A percentile compares a stretch with the other conserved stretches of the same genome.
Conservation (phyloP, 2,113 vertebrate species). For the Scartelaos histophorus region DNA sequence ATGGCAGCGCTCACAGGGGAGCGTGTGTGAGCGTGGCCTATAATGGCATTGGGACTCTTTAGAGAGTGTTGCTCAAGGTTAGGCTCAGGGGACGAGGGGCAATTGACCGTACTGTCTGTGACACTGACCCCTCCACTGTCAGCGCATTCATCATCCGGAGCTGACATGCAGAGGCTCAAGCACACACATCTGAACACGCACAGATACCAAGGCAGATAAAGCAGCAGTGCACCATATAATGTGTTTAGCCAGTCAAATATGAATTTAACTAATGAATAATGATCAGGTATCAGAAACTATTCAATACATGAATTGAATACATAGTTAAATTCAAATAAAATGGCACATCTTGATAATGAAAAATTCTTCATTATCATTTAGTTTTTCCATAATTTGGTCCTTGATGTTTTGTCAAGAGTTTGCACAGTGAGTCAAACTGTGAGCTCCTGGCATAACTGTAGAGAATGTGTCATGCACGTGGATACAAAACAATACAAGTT, state of each 20-base stretch:
- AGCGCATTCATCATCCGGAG: slow-evolving; percentile 75
- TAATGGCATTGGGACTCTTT: slow-evolving; percentile 73
- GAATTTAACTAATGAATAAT: background rate
- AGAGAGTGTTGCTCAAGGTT: slow-evolving; percentile 72
- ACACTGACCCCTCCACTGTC: slow-evolving; percentile 73
- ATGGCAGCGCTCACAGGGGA: slow-evolving; percentile 70
- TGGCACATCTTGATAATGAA: no score
- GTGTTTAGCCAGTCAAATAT: background rate
- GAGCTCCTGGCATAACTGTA: no score
- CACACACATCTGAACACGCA: slow-evolving; percentile 18
- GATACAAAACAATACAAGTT: no score
- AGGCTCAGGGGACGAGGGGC: slow-evolving; percentile 66
- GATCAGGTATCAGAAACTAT: background rate
- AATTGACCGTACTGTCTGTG: slow-evolving; percentile 77
- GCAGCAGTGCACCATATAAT: background rate
- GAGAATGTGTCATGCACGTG: no score
- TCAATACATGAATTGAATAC: no score
- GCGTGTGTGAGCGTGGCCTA: slow-evolving; percentile 19
- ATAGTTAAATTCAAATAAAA: no score
- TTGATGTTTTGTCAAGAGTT: no score
- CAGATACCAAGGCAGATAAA: slow-evolving; percentile 4
- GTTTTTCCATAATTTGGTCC: no score
- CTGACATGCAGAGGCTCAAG: slow-evolving; percentile 52
- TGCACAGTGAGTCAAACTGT: no score
- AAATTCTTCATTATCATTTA: no score